A percentile compares a stretch with the other conserved stretches of the same genome.
phyloP scores from a whole-genome alignment of 2,888 invertebrate species.

The Thereva unica region DNA sequence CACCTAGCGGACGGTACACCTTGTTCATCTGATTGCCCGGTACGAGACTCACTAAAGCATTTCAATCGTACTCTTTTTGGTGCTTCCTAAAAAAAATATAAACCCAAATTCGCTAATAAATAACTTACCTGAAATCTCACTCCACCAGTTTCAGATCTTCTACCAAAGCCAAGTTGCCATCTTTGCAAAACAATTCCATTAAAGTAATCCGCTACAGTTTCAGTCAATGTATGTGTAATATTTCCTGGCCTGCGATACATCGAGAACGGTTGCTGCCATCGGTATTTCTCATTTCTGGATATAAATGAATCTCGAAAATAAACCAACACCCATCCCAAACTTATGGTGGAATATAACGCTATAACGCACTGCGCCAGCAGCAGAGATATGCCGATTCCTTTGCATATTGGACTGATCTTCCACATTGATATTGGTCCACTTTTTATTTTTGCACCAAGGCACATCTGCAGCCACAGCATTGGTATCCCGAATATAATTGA shows the following conservation, averaged over 20 bases:
- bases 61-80: no score
- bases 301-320: slow-evolving; percentile 87
- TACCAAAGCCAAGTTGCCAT: slow-evolving; percentile 53
- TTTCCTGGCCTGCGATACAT: slow-evolving; percentile 68
- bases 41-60: no score
- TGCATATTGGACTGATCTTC: slow-evolving; percentile 89
- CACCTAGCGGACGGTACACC: no score
- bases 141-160: slow-evolving; percentile 51
- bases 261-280: slow-evolving; percentile 78
- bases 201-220: slow-evolving; percentile 83
- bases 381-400: slow-evolving; percentile 84
- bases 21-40: no score
- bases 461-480: slow-evolving; percentile 80
- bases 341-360: slow-evolving; percentile 85
- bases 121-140: slow-evolving; percentile 52
- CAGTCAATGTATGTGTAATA: slow-evolving; percentile 65
- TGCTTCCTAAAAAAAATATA: no score
- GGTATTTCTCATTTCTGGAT: slow-evolving; percentile 74
- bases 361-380: slow-evolving; percentile 78
- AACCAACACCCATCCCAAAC: slow-evolving; percentile 89
- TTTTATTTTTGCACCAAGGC: slow-evolving; percentile 81
- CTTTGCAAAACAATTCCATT: slow-evolving; percentile 77
- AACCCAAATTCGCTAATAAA: neutral
- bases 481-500: slow-evolving; percentile 83
- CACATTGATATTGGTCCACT: slow-evolving; percentile 91